These are phyloP conservation scores for Gryllus bimaculatus DNA, from an alignment of 1,140 invertebrate species.

Conservation along the genomic window DNA sequence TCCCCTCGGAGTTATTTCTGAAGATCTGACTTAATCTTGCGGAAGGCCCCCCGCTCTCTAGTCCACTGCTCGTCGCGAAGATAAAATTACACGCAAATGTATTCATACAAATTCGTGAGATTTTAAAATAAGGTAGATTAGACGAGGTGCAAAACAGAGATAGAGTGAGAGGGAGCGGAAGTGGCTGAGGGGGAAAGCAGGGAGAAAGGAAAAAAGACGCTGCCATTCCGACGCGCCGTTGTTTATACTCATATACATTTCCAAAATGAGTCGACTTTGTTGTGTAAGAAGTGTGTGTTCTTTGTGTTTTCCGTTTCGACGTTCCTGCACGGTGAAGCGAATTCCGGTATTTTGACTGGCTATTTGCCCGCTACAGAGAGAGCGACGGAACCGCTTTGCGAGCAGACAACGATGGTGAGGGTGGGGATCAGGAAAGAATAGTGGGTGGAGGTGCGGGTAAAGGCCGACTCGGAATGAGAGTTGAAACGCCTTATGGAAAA, in stretches of 20 bases:
- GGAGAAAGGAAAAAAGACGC: not conserved
- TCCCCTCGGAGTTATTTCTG: not conserved
- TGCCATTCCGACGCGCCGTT: not conserved
- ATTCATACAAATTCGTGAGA: constrained; percentile 1
- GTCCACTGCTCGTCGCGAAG: not conserved
- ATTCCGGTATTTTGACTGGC: too few relatives aligned
- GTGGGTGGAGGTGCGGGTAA: too few relatives aligned
- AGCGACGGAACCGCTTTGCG: too few relatives aligned
- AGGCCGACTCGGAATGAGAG: too few relatives aligned
- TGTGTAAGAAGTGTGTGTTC: not conserved
- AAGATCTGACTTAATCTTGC: not conserved
- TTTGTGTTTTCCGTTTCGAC: not conserved
- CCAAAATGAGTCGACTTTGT: not conserved
- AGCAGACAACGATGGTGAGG: too few relatives aligned
- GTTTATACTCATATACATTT: not conserved
- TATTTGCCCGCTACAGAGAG: too few relatives aligned
- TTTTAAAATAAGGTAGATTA: not conserved
- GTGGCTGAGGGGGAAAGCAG: not conserved
- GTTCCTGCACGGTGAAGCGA: not conserved
- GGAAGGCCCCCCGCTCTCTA: not conserved
- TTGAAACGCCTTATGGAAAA: too few relatives aligned
- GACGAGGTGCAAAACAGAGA: not conserved
- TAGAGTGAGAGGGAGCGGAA: not conserved
- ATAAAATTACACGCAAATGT: constrained; percentile 5
- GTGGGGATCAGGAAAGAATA: too few relatives aligned